Evolutionary conservation across 2,113 vertebrate genomes (phyloP).

Genomic region (Bufo bufo): DNA sequence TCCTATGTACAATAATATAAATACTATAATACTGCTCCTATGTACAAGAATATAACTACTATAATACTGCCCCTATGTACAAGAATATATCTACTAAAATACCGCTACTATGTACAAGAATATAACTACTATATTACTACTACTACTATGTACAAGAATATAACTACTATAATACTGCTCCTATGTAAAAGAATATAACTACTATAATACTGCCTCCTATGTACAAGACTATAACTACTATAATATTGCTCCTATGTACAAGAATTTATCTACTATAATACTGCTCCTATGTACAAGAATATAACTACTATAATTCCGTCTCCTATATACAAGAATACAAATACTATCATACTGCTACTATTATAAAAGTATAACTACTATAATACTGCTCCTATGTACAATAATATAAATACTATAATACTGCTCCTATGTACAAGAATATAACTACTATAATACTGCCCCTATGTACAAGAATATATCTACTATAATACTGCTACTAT

Average conservation of each 20-base stretch:
- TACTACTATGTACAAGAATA: neutral
- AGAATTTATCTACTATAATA: constrained; percentile 14
- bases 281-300: neutral
- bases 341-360: neutral
- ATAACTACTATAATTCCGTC: neutral
- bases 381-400: neutral
- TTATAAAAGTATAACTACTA: neutral
- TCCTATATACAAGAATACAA: neutral
- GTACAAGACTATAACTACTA: no score
- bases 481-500: neutral
- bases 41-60: neutral
- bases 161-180: constrained; percentile 4
- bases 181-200: neutral
- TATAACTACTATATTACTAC: neutral
- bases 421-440: neutral
- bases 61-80: no score
- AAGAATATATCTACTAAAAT: constrained; percentile 1
- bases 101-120: neutral
- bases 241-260: no score
- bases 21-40: no score
- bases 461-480: neutral
- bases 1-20: neutral
- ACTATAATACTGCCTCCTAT: no score
- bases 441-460: neutral
- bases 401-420: neutral